These are phyloP conservation scores for Sphaerodactylus townsendi DNA, from an alignment of 2,113 vertebrate species.

Conservation along the genomic window DNA sequence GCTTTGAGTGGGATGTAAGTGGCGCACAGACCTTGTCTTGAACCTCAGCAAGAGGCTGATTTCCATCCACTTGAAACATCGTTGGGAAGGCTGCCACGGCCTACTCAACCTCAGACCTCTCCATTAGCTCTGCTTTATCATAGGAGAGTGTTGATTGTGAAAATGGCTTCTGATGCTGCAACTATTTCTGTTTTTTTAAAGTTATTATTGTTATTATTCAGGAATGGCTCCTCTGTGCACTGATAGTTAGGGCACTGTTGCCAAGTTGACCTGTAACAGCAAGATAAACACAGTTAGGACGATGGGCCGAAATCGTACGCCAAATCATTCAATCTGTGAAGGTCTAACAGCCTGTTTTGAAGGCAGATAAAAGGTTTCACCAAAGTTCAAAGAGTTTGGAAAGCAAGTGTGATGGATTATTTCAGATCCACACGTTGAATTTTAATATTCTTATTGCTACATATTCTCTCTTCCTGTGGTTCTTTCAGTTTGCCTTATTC, in stretches of 20 bases:
- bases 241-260: background rate
- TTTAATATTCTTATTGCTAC: background rate
- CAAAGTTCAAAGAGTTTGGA: background rate
- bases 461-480: too few relatives aligned
- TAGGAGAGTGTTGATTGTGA: conserved; percentile 7
- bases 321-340: background rate
- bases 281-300: background rate
- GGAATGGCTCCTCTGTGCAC: background rate
- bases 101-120: background rate
- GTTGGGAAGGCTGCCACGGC: conserved; percentile 1
- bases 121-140: conserved; percentile 15
- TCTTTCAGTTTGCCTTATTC: background rate
- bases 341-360: background rate
- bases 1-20: conserved; percentile 19
- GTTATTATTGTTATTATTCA: too few relatives aligned
- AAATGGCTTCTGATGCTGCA: background rate
- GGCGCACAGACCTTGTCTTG: conserved; percentile 3
- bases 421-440: background rate
- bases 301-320: background rate
- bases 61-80: conserved; percentile 6
- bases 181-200: background rate
- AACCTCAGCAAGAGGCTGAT: background rate
- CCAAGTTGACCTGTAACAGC: background rate
- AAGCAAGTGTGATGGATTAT: too few relatives aligned
- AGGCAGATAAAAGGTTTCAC: background rate